Evolutionary conservation across 2,888 invertebrate species (phyloP).

Genomic region (Kuschelorhynchus macadamiae): DNA sequence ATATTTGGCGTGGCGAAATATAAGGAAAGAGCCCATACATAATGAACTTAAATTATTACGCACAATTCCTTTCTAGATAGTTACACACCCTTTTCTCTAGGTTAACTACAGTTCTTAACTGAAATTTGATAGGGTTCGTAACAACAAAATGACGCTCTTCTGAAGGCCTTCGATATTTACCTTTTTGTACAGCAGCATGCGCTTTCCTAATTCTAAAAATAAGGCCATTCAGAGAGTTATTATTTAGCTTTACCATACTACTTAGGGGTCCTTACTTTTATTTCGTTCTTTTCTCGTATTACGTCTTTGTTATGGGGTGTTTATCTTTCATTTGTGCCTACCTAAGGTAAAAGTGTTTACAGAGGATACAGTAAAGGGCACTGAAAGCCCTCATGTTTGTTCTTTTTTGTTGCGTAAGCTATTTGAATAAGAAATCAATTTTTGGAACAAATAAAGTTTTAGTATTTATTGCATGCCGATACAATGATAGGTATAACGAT

Average conservation of each 20-base stretch:
- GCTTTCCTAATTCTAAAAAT: too few species aligned
- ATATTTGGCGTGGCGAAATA: too few species aligned
- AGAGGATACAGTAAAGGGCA: constrained; percentile 28
- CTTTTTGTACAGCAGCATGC: too few species aligned
- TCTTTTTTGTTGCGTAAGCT: constrained; percentile 22
- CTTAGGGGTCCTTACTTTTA: constrained; percentile 17
- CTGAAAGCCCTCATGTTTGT: constrained; percentile 22
- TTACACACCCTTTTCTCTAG: too few species aligned
- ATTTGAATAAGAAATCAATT: constrained; percentile 33
- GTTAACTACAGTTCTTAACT: too few species aligned
- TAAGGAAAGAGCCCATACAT: too few species aligned
- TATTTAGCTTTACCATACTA: not conserved
- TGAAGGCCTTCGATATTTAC: too few species aligned
- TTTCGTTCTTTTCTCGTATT: constrained; percentile 21
- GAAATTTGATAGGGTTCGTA: too few species aligned
- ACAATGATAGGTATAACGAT: constrained; percentile 2
- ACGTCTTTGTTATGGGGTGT: constrained; percentile 18
- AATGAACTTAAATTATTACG: too few species aligned
- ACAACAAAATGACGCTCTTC: too few species aligned
- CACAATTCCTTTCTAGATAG: too few species aligned
- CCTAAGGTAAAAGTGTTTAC: constrained; percentile 23
- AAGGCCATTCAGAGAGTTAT: too few species aligned
- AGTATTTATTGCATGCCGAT: constrained; percentile 5
- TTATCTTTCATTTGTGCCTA: constrained; percentile 20
- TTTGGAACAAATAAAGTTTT: constrained; percentile 11